Evolutionary conservation across 2,888 invertebrate species (phyloP), one percentile per base, ranked within the genome.

Genomic region (Nomada fucata): DNA sequence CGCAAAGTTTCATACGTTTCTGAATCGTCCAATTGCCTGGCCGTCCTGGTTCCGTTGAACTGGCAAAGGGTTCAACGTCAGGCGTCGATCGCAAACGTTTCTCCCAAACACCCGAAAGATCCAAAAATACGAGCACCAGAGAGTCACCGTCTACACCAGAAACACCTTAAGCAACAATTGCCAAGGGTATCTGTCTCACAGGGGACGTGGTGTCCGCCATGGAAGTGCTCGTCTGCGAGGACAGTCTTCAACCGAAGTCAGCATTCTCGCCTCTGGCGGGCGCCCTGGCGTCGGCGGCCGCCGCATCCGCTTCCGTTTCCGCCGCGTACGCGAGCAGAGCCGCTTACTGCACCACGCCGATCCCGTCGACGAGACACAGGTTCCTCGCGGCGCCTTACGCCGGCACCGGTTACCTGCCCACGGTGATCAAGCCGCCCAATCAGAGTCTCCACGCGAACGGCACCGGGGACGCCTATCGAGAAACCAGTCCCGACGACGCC

Each of bases 161-260:
- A 36, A 36, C 36, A 36, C 13, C 20, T 47, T 74, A 64, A 63
- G 47, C 55, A 53, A 60, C 36, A 50, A 60, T n/a, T 70, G 47
- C 53, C 79, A 68, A 55, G 53, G n/a, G n/a, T 68, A 61, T 87
- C 67, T 85, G 76, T 86, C 81, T 71, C 79, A 23, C 89, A 95
- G 98, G 98, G 0, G 98, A 99, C 92, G 97, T 98, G 0, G 96
- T 98, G 0, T 97, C 98, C 88, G 98, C 98, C 0, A 98, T 99
- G 96, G 98, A 99, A 92, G 96, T 97, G 92, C 96, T 99, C 95
- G 95, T 97, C 18, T 96, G 96, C 83, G 96, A 96, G 1, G 95
- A 95, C 80, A 93, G 90, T 79, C 95, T 95, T 72, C 95, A 95
- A 83, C 95, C 96, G 0, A 95, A 96, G 76, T 97, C 97, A 0